Conservation (phyloP, 2,888 invertebrate genomes). For the Villa cingulata region DNA sequence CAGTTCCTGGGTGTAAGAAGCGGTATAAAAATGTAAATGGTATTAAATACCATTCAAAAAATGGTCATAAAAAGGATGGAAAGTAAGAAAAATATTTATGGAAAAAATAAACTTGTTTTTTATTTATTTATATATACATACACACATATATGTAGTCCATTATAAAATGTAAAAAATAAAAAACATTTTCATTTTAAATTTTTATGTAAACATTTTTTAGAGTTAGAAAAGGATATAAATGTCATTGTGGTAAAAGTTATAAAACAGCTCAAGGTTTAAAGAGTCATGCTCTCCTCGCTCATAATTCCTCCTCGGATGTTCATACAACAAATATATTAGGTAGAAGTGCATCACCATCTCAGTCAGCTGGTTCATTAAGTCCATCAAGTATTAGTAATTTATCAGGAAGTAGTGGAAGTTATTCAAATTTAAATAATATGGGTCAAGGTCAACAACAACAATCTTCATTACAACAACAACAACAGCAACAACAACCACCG, state of each 20-base stretch:
- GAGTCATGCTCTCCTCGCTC: slow-evolving; percentile 45
- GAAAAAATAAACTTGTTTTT: not conserved
- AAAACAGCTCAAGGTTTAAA: slow-evolving; percentile 67
- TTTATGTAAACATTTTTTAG: slow-evolving; percentile 36
- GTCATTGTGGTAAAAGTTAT: slow-evolving; percentile 76
- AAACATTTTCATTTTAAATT: too few relatives aligned
- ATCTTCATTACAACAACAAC: not conserved
- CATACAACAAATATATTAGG: not conserved
- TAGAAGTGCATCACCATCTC: slow-evolving; percentile 34
- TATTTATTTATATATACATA: too few relatives aligned
- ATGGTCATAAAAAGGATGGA: slow-evolving; percentile 73
- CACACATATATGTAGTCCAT: too few relatives aligned
- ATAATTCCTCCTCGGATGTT: slow-evolving; percentile 30
- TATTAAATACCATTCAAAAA: slow-evolving; percentile 77
- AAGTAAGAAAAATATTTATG: slow-evolving; percentile 43
- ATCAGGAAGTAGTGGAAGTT: slow-evolving; percentile 30
- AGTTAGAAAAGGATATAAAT: slow-evolving; percentile 66
- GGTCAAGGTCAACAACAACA: slow-evolving; percentile 5
- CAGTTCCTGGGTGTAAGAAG: slow-evolving; percentile 75
- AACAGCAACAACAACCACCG: too few relatives aligned
- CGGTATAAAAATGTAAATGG: slow-evolving; percentile 80
- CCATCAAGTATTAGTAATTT: slow-evolving; percentile 36
- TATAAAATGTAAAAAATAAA: too few relatives aligned
- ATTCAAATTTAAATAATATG: slow-evolving; percentile 6
- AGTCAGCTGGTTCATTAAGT: slow-evolving; percentile 33